Conservation (phyloP, 2,113 vertebrate species). For the Mobula birostris region DNA sequence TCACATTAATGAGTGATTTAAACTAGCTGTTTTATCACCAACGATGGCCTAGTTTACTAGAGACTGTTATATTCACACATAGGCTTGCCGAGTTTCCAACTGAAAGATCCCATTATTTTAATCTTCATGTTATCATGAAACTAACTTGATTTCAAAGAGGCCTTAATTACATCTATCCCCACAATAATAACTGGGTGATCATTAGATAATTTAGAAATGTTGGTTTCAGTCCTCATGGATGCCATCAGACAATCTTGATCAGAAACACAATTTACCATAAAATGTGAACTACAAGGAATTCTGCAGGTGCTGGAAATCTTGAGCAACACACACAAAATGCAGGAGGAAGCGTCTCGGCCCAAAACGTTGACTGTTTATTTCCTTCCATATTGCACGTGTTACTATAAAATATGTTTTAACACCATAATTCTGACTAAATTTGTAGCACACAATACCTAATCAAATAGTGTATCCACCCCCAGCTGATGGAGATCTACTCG, state of each 20-base stretch:
- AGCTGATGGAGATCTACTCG: not conserved
- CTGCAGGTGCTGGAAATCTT: too few species aligned
- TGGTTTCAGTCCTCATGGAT: not conserved
- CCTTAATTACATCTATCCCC: not conserved
- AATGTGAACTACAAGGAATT: not conserved
- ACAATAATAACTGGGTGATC: not conserved
- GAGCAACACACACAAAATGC: too few species aligned
- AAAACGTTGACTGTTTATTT: too few species aligned
- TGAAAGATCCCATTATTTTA: not conserved
- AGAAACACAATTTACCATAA: not conserved
- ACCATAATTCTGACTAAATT: not conserved
- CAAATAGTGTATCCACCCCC: not conserved
- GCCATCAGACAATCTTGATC: not conserved
- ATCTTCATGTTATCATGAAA: not conserved
- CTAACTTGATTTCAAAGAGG: not conserved
- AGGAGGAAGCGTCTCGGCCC: too few species aligned
- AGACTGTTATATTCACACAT: not conserved
- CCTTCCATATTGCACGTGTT: not conserved
- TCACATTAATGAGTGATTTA: not conserved
- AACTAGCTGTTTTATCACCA: not conserved
- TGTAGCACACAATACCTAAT: not conserved
- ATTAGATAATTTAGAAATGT: too few species aligned
- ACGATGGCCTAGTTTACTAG: not conserved
- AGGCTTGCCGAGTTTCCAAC: not conserved
- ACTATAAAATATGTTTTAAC: not conserved